These are phyloP conservation scores for Hypocryptadius cinnamomeus DNA, from an alignment of 2,113 vertebrate genomes.

Conservation along the genomic window DNA sequence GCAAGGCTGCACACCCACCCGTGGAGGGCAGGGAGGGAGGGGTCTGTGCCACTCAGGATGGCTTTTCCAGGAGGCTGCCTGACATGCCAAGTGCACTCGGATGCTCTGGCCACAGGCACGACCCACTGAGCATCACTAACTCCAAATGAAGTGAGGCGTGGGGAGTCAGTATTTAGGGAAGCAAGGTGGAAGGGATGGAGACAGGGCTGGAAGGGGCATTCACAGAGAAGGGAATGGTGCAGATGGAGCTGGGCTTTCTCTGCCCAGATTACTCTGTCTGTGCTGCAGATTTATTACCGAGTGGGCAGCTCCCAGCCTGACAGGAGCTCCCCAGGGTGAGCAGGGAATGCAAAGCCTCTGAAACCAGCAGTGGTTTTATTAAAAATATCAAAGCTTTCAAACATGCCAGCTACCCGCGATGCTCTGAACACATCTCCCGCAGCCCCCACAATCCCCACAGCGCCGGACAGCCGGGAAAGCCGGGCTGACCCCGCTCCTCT, in stretches of 20 bases:
- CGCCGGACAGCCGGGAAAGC: not conserved
- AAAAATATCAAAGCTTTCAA: not conserved
- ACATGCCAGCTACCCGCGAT: not conserved
- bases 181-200: not conserved
- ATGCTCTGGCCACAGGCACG: not conserved
- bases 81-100: not conserved
- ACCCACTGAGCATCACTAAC: not conserved
- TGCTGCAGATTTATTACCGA: not conserved
- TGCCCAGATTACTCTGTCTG: fast-evolving
- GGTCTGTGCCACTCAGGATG: not conserved
- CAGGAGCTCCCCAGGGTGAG: not conserved
- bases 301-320: not conserved
- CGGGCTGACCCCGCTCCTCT: not conserved
- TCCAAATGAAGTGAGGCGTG: not conserved
- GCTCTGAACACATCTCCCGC: fast-evolving
- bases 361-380: conserved; percentile 39
- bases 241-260: not conserved
- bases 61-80: not conserved
- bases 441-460: not conserved
- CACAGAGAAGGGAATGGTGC: fast-evolving
- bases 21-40: too few species aligned
- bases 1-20: fast-evolving
- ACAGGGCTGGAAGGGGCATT: not conserved
- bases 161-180: fast-evolving
- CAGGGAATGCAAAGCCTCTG: not conserved